Base-by-base conservation (phyloP, 1,140 invertebrate species). In the Drosophila saltans region DNA sequence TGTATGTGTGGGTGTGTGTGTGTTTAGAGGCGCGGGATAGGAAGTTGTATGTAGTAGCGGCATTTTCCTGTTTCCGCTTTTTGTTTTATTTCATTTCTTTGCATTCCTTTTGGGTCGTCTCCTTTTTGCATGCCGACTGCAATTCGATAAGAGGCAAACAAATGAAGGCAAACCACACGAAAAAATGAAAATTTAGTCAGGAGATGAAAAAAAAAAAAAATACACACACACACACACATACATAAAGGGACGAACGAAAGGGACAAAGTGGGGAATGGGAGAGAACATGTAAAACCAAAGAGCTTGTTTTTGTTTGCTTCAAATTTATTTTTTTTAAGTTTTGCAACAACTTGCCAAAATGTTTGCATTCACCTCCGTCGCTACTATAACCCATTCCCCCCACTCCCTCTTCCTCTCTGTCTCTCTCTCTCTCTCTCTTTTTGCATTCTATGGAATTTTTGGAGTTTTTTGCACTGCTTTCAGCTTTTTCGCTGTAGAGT, bases 191-290 rank as follows among this genome's bases (percentile, higher is more conserved):
- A 56, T 66, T 56, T 56, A 60, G 72, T 60, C 33, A 7, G 6
- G 33, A 7, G 6, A 36, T 6, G 6, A 5, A 1, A 36, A 61
- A 74, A 72, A 73, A 74, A 59, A 74, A 74, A 73, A 74, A 59
- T 72, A 74, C 65, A 65, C 45, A 48, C 40, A 30, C 2, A 36
- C 33, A 36, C 3, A 36, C 3, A 36, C 33, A 36, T 36, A 36
- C 6, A 36, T 36, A 36, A 36, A 36, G 6, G 33, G 4, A 36
- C 6, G 33, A 36, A 36, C 1, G 33, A 36, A 5, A 6, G 3
- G 6, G 33, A 36, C 3, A 36, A 36, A 36, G 33, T 6, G 33
- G 6, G 33, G 33, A 7, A 7, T 1, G 33, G 33, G 6, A 59
- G 58, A 66, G 26, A 68, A 61, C 60, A 43, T 26, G 59, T 66